These are phyloP conservation scores for Triplophysa yarkandensis DNA, from an alignment of 2,797 vertebrate species.

Conservation along the genomic window DNA sequence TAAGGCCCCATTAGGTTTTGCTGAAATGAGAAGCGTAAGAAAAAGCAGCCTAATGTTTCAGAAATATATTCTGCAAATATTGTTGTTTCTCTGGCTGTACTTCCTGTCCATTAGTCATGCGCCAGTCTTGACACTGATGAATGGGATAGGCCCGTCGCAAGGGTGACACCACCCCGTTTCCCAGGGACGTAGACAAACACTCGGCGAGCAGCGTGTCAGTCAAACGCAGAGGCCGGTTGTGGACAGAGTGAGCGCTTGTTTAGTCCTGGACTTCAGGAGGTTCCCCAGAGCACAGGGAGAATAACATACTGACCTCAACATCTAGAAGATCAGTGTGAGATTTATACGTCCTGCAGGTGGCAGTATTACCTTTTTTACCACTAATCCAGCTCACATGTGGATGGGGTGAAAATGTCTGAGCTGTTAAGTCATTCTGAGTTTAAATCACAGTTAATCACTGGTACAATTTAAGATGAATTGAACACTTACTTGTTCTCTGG, in stretches of 20 bases:
- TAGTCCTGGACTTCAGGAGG: slow-evolving; percentile 48
- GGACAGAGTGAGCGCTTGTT: slow-evolving; percentile 65
- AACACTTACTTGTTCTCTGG: slow-evolving; percentile 23
- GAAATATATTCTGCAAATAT: slow-evolving; percentile 80
- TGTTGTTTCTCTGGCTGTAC: slow-evolving; percentile 82
- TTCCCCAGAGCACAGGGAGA: slow-evolving; percentile 32
- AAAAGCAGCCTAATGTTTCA: slow-evolving; percentile 61
- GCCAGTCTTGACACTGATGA: slow-evolving; percentile 80
- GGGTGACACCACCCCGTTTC: slow-evolving; percentile 76
- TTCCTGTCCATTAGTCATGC: slow-evolving; percentile 85
- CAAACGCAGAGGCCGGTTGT: slow-evolving; percentile 55
- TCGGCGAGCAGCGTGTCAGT: slow-evolving; percentile 70
- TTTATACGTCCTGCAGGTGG: slow-evolving; percentile 68
- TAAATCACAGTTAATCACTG: slow-evolving; percentile 65
- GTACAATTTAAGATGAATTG: slow-evolving; percentile 27
- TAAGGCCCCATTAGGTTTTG: slow-evolving; percentile 57
- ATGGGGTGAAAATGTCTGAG: background rate
- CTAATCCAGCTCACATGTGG: background rate
- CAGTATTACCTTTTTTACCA: slow-evolving; percentile 68
- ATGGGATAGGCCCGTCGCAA: slow-evolving; percentile 73
- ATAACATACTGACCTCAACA: slow-evolving; percentile 16
- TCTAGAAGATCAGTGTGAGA: slow-evolving; percentile 5
- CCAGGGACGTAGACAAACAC: slow-evolving; percentile 81
- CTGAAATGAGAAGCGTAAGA: slow-evolving; percentile 62
- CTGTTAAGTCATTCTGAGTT: slow-evolving; percentile 54